Evolutionary conservation across 2,888 invertebrate species (phyloP).

Genomic region (Drosophila rellima): DNA sequence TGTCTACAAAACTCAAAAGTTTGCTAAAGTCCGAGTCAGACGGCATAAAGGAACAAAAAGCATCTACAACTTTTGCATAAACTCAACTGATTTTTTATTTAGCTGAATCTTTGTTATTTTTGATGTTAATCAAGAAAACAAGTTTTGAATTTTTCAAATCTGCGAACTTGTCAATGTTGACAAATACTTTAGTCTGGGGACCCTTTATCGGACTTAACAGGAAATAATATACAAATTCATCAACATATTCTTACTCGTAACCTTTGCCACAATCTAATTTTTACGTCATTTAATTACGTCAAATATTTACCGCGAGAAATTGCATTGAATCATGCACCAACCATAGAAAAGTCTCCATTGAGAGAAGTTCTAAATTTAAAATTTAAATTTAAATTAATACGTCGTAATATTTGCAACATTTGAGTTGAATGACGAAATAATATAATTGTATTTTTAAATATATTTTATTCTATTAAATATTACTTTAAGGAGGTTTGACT

Average conservation of each 20-base stretch:
- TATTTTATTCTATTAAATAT: neutral
- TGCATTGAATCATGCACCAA: neutral
- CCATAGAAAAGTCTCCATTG: neutral
- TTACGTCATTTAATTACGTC: conserved; percentile 2
- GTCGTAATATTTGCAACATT: neutral
- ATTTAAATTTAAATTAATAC: too few relatives aligned
- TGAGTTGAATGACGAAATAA: neutral
- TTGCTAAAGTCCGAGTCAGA: conserved; percentile 27
- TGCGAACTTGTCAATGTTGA: neutral
- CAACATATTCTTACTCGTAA: neutral
- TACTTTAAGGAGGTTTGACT: neutral
- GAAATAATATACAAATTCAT: neutral
- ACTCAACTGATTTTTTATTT: conserved; percentile 27
- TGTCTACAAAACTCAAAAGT: conserved; percentile 30
- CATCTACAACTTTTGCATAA: conserved; percentile 17
- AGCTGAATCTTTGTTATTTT: conserved; percentile 13
- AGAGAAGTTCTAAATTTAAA: neutral
- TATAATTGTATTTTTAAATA: neutral
- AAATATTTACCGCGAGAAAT: neutral
- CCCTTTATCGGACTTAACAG: neutral
- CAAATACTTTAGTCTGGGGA: conserved; percentile 6
- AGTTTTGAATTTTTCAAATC: conserved; percentile 1
- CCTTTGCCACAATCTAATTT: neutral
- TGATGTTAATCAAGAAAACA: neutral
- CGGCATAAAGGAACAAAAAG: conserved; percentile 20